These are phyloP conservation scores for Actenoides hombroni DNA, from an alignment of 2,113 vertebrate species.

Conservation along the genomic window DNA sequence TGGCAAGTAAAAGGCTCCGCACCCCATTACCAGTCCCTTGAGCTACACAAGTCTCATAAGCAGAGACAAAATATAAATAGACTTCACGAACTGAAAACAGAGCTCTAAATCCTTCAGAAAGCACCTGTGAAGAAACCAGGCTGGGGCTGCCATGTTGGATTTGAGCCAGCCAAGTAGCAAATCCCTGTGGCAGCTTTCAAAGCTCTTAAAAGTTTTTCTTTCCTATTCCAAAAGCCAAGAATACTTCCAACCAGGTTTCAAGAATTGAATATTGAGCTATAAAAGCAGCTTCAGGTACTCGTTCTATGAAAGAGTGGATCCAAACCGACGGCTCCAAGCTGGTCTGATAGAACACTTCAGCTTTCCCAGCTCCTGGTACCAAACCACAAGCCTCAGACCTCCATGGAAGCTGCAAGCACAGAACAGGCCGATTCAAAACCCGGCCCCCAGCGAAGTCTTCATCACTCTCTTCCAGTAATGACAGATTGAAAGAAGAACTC, in stretches of 20 bases:
- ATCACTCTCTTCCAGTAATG: neutral
- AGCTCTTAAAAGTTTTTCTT: slow-evolving; percentile 56
- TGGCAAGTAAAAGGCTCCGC: slow-evolving; percentile 11
- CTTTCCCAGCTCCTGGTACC: neutral
- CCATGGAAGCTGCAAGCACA: neutral
- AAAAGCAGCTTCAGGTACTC: slow-evolving; percentile 65
- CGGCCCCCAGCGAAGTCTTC: neutral
- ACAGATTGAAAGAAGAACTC: neutral
- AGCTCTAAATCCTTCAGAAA: slow-evolving; percentile 62
- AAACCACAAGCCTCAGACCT: slow-evolving; percentile 9
- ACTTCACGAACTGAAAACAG: slow-evolving; percentile 34
- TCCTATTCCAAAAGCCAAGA: slow-evolving; percentile 47
- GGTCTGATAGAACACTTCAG: neutral
- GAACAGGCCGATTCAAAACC: neutral
- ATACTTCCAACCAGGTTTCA: slow-evolving; percentile 59
- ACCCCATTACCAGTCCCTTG: neutral
- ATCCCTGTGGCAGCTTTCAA: slow-evolving; percentile 52
- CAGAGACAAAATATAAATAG: slow-evolving; percentile 55
- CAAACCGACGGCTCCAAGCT: neutral
- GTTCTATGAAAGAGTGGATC: neutral
- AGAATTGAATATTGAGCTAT: slow-evolving; percentile 64
- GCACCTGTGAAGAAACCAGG: slow-evolving; percentile 53
- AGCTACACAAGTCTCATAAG: slow-evolving; percentile 1
- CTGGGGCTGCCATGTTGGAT: slow-evolving; percentile 55
- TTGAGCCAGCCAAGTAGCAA: slow-evolving; percentile 55